Evolutionary conservation across 2,888 invertebrate genomes (phyloP).

Genomic region (Lottia scabra): DNA sequence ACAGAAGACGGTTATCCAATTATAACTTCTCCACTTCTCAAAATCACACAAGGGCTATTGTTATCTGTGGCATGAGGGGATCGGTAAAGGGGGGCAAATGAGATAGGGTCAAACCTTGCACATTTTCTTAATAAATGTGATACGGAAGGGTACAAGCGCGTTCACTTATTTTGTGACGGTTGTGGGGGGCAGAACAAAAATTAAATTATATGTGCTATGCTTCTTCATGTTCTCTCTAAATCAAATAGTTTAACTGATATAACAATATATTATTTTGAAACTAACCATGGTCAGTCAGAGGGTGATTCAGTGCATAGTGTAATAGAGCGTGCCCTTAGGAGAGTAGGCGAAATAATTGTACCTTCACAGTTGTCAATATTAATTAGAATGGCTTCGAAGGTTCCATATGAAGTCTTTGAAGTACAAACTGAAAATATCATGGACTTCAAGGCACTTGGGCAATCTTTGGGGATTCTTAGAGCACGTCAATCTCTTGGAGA

Average conservation of each 20-base stretch:
- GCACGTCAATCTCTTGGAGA: neutral
- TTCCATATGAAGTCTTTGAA: neutral
- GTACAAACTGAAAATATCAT: constrained; percentile 1
- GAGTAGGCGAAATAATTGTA: neutral
- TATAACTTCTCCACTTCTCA: neutral
- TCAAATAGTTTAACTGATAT: neutral
- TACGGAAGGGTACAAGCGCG: neutral
- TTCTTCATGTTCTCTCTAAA: neutral
- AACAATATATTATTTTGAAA: constrained; percentile 6
- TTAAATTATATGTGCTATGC: constrained; percentile 7
- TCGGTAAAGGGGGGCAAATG: neutral
- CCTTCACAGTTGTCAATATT: neutral
- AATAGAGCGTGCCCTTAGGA: neutral
- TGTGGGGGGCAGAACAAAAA: constrained; percentile 9
- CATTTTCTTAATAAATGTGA: neutral
- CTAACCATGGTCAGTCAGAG: constrained; percentile 8
- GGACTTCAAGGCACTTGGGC: constrained; percentile 3
- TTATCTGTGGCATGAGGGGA: neutral
- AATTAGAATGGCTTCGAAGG: neutral
- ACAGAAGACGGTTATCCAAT: neutral
- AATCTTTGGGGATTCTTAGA: neutral
- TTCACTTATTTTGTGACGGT: neutral
- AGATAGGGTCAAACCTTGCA: neutral
- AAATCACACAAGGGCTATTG: neutral
- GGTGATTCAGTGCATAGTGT: constrained; percentile 6